phyloP scores from a whole-genome alignment of 2,797 vertebrate species.

The Meriones psammophilus region DNA sequence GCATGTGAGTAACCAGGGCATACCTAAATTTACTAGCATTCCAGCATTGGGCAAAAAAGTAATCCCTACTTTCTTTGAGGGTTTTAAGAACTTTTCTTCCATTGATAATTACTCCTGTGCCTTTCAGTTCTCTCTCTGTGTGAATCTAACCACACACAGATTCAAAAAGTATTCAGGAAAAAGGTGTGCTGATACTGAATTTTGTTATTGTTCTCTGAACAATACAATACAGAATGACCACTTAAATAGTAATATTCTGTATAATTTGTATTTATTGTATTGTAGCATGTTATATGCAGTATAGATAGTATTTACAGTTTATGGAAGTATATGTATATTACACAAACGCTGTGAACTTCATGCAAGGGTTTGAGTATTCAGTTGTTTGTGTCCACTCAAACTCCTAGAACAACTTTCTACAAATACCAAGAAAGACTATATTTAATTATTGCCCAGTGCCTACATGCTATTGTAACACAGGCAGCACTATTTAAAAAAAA shows the following conservation, averaged over 20 bases:
- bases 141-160: neutral
- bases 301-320: neutral
- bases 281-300: neutral
- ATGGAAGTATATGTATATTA: neutral
- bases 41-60: no score
- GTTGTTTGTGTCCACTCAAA: neutral
- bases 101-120: neutral
- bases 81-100: constrained; percentile 12
- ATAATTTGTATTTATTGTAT: neutral
- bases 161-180: neutral
- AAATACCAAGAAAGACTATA: neutral
- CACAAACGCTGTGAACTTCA: neutral
- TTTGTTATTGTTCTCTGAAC: neutral
- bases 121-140: neutral
- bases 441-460: neutral
- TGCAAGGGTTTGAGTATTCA: neutral
- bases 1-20: no score
- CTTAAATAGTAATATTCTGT: neutral
- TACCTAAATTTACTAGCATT: no score
- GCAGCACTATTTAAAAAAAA: neutral
- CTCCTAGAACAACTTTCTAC: neutral
- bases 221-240: neutral
- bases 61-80: neutral
- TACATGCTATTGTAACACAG: neutral
- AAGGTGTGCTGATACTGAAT: neutral